Conservation (phyloP, 1,140 invertebrate species). For the Zaprionus africanus region DNA sequence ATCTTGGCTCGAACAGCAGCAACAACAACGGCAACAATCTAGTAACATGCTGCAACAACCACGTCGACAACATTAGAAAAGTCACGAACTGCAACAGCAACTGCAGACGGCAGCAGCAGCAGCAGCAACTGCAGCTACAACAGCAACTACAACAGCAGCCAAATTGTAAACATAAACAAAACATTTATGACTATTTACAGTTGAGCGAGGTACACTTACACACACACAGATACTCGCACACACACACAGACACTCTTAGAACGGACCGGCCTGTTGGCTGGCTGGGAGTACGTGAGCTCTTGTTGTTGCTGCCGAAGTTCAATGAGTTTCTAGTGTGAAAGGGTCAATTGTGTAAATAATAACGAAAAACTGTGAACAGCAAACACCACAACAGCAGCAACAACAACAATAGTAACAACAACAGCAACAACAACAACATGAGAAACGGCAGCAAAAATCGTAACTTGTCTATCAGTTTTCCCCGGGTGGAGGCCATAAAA, state of each 20-base stretch:
- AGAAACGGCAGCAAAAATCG: slow-evolving; percentile 56
- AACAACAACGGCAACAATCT: slow-evolving; percentile 19
- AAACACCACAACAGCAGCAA: slow-evolving; percentile 49
- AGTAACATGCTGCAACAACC: slow-evolving; percentile 62
- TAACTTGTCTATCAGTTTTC: slow-evolving; percentile 51
- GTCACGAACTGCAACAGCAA: slow-evolving; percentile 70
- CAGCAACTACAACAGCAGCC: slow-evolving; percentile 64
- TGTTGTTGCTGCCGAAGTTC: slow-evolving; percentile 67
- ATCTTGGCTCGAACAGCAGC: slow-evolving; percentile 65
- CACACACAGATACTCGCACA: slow-evolving; percentile 29
- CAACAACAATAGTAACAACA: slow-evolving; percentile 11
- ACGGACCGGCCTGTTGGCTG: slow-evolving; percentile 15
- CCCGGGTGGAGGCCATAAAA: slow-evolving; percentile 63
- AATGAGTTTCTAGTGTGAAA: slow-evolving; percentile 79
- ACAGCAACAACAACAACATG: slow-evolving; percentile 16
- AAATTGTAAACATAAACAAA: slow-evolving; percentile 83
- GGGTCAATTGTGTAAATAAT: slow-evolving; percentile 82
- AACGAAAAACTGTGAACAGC: slow-evolving; percentile 78
- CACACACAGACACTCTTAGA: slow-evolving; percentile 22
- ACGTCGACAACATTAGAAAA: slow-evolving; percentile 79
- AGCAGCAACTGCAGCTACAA: slow-evolving; percentile 56
- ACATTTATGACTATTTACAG: slow-evolving; percentile 83
- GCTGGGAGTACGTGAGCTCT: slow-evolving; percentile 52
- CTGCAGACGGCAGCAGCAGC: slow-evolving; percentile 39
- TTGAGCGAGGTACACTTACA: slow-evolving; percentile 59